Evolutionary conservation across 2,797 vertebrate species (phyloP).

Genomic region (Sebastes reedi): DNA sequence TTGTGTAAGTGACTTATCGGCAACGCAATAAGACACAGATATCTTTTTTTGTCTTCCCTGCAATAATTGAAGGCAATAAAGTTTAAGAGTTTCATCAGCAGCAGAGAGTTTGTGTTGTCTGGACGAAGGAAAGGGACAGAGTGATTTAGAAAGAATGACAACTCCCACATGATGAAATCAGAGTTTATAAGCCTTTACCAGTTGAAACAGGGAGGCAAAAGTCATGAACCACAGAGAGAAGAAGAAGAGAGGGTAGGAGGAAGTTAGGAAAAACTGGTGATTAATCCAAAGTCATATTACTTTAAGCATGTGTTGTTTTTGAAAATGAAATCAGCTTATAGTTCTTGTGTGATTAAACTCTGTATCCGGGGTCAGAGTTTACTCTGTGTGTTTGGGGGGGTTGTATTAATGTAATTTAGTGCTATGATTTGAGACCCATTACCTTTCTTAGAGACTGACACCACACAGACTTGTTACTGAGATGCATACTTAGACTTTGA

Average conservation of each 20-base stretch:
- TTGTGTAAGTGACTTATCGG: conserved; percentile 22
- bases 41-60: neutral
- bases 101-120: neutral
- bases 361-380: neutral
- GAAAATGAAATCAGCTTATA: neutral
- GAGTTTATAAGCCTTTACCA: neutral
- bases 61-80: neutral
- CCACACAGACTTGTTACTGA: too few species aligned
- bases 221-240: neutral
- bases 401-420: conserved; percentile 6
- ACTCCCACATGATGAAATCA: conserved; percentile 41
- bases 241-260: neutral
- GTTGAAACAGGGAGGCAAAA: neutral
- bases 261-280: conserved; percentile 3
- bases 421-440: conserved; percentile 26
- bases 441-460: too few species aligned
- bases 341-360: neutral
- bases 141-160: conserved; percentile 25
- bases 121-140: neutral
- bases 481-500: too few species aligned
- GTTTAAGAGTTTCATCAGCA: conserved; percentile 5
- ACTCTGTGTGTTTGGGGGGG: neutral
- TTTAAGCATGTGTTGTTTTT: neutral
- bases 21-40: conserved; percentile 25
- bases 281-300: neutral